Evolutionary conservation across 1,140 invertebrate species (phyloP).

Genomic region (Euglossa dilemma): DNA sequence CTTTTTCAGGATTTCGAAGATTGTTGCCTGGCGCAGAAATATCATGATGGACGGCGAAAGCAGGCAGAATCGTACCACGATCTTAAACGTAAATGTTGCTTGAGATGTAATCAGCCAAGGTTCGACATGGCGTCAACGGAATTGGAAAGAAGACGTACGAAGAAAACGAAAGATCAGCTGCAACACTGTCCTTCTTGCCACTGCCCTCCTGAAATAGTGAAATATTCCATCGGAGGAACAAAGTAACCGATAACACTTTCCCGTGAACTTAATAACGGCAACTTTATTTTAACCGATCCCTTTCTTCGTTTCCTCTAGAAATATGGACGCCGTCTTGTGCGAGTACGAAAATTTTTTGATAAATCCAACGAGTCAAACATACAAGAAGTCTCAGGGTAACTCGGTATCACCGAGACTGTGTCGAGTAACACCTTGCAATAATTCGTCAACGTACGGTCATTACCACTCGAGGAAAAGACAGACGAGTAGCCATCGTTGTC

Average conservation of each 20-base stretch:
- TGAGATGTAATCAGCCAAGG: slow-evolving; percentile 16
- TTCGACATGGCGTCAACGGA: slow-evolving; percentile 8
- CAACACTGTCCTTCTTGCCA: slow-evolving; percentile 64
- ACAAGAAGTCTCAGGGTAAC: slow-evolving; percentile 49
- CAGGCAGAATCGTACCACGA: slow-evolving; percentile 4
- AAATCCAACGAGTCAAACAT: not conserved
- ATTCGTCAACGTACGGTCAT: not conserved
- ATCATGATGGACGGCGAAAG: slow-evolving; percentile 5
- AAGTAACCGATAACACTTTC: slow-evolving; percentile 25
- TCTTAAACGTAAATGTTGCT: slow-evolving; percentile 14
- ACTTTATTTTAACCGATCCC: not conserved
- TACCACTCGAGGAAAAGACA: slow-evolving; percentile 25
- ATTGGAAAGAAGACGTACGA: slow-evolving; percentile 17
- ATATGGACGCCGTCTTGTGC: slow-evolving; percentile 53
- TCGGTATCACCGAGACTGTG: slow-evolving; percentile 25
- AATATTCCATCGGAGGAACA: slow-evolving; percentile 10
- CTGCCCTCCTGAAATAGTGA: slow-evolving; percentile 34
- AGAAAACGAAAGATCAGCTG: slow-evolving; percentile 23
- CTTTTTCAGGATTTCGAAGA: slow-evolving; percentile 52
- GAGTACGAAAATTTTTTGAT: slow-evolving; percentile 37
- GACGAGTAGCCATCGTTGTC: slow-evolving; percentile 23
- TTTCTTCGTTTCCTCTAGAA: slow-evolving; percentile 43
- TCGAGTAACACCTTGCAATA: not conserved
- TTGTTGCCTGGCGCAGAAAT: slow-evolving; percentile 24
- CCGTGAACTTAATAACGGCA: not conserved